A percentile compares a stretch with the other conserved stretches of the same genome.
Evolutionary conservation across 2,113 vertebrate genomes (phyloP).

Genomic region (Chunga burmeisteri): DNA sequence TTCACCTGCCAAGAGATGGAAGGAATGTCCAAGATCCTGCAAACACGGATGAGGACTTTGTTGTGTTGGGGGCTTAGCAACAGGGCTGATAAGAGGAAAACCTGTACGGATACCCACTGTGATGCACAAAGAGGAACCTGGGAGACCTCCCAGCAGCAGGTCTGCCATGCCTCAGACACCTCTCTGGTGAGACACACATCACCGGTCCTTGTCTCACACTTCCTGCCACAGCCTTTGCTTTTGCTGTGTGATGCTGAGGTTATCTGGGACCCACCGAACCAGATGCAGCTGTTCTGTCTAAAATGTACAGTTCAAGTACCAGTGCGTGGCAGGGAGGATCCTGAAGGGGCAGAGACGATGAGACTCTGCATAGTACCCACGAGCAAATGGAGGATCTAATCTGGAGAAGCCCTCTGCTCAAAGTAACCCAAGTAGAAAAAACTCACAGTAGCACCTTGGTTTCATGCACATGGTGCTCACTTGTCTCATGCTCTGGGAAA

Average conservation of each 20-base stretch:
- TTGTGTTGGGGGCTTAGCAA: not conserved
- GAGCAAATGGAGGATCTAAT: not conserved
- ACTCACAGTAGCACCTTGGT: not conserved
- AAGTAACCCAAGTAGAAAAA: not conserved
- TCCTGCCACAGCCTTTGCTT: not conserved
- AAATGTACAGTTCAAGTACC: not conserved
- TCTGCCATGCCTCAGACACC: not conserved
- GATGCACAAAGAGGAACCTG: not conserved
- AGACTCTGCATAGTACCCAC: not conserved
- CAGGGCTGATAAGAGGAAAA: not conserved
- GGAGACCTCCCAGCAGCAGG: not conserved
- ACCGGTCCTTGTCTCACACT: not conserved
- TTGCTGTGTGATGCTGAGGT: not conserved
- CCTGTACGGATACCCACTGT: not conserved
- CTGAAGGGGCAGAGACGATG: not conserved
- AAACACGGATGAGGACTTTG: not conserved
- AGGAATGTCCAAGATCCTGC: not conserved
- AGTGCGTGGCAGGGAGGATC: not conserved
- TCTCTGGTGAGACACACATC: not conserved
- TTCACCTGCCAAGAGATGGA: not conserved
- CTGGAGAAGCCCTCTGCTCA: not conserved
- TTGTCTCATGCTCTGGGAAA: not conserved
- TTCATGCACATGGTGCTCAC: not conserved
- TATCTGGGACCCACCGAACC: not conserved
- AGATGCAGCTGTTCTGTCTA: not conserved